These are phyloP conservation scores for Ctenosaura bakeri DNA, from an alignment of 2,797 vertebrate genomes.

Conservation along the genomic window DNA sequence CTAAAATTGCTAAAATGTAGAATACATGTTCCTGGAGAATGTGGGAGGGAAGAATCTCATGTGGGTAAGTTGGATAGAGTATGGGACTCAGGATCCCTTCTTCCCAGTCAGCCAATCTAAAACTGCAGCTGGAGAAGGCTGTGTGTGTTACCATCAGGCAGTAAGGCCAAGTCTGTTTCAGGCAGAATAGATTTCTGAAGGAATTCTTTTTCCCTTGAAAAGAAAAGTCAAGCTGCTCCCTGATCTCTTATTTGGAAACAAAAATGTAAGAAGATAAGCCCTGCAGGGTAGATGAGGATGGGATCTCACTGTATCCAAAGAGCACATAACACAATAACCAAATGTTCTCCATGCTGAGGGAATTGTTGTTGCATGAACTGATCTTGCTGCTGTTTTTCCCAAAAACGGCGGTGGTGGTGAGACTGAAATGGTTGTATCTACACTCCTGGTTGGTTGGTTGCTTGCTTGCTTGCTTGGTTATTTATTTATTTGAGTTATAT, in stretches of 20 bases:
- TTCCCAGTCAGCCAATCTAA: neutral
- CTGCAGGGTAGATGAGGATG: too few relatives aligned
- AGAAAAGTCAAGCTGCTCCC: neutral
- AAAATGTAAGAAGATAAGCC: neutral
- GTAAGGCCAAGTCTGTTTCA: neutral
- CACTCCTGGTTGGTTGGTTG: neutral
- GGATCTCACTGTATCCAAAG: neutral
- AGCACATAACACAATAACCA: neutral
- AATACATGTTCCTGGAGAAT: neutral
- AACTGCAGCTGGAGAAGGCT: neutral
- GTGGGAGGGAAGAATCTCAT: neutral
- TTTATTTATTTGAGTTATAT: too few relatives aligned
- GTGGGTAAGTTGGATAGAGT: neutral
- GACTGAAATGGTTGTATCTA: neutral
- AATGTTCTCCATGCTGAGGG: neutral
- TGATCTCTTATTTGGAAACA: constrained; percentile 12
- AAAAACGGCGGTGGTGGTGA: too few relatives aligned
- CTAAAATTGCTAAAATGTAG: neutral
- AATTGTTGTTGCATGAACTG: neutral
- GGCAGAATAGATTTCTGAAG: neutral
- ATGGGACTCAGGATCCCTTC: neutral
- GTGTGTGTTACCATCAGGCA: neutral
- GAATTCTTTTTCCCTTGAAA: neutral
- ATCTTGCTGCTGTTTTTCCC: neutral
- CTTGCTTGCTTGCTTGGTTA: neutral